Evolutionary conservation across 2,888 invertebrate species (phyloP).

Genomic region (Nebria salina): DNA sequence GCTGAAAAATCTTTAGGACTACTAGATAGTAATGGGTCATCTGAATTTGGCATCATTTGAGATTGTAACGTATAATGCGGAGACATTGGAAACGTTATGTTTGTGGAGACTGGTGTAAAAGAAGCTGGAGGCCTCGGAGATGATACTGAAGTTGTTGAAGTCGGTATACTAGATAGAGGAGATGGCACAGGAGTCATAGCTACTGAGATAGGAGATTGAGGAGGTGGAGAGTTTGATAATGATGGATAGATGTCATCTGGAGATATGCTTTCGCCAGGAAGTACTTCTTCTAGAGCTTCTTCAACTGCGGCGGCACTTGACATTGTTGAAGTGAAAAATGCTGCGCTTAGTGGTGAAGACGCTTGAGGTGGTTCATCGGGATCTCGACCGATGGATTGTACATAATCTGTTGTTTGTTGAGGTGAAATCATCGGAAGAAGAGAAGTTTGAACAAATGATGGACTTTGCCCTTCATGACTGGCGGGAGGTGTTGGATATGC

Average conservation of each 20-base stretch:
- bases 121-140: constrained; percentile 59
- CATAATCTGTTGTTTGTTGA: constrained; percentile 58
- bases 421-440: constrained; percentile 62
- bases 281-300: constrained; percentile 84
- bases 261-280: constrained; percentile 78
- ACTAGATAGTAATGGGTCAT: constrained; percentile 84
- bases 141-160: constrained; percentile 55
- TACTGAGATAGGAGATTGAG: constrained; percentile 69
- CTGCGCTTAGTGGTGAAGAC: constrained; percentile 83
- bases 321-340: constrained; percentile 85
- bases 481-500: constrained; percentile 90
- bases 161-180: constrained; percentile 59
- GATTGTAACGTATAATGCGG: constrained; percentile 71
- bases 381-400: constrained; percentile 60
- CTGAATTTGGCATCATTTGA: constrained; percentile 89
- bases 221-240: constrained; percentile 67
- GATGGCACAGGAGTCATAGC: constrained; percentile 68
- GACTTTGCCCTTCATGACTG: constrained; percentile 83
- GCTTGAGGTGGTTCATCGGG: constrained; percentile 75
- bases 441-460: constrained; percentile 62
- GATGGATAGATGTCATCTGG: constrained; percentile 64
- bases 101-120: constrained; percentile 61
- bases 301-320: constrained; percentile 89
- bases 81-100: constrained; percentile 60
- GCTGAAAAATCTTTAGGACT: constrained; percentile 81